These are phyloP conservation scores for Pimpla rufipes DNA, from an alignment of 2,888 invertebrate species.

Conservation along the genomic window DNA sequence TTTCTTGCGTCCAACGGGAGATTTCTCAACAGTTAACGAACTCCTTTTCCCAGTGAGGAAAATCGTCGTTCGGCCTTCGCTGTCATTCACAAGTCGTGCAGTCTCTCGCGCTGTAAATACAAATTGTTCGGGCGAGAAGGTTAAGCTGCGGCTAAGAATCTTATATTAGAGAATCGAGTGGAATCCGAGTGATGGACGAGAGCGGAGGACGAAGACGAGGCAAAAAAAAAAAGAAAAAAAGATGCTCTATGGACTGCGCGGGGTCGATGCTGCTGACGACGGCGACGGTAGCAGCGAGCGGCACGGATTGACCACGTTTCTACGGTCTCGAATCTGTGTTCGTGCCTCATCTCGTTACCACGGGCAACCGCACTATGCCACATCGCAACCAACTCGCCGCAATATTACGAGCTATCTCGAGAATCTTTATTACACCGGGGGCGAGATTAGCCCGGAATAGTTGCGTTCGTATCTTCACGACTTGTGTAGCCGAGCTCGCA, in stretches of 20 bases:
- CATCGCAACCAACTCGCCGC: constrained; percentile 29
- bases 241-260: constrained; percentile 4
- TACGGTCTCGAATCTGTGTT: constrained; percentile 45
- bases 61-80: no score
- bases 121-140: not conserved
- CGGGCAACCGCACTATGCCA: constrained; percentile 45
- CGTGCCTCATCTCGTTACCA: constrained; percentile 58
- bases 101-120: not conserved
- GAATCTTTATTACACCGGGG: constrained; percentile 62
- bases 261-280: constrained; percentile 28
- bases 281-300: not conserved
- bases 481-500: constrained; percentile 5
- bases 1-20: no score
- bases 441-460: constrained; percentile 60
- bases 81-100: no score
- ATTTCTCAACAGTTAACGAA: no score
- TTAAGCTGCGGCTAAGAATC: not conserved
- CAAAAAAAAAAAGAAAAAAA: constrained; percentile 12
- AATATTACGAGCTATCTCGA: constrained; percentile 58
- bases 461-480: constrained; percentile 49
- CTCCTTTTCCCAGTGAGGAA: no score
- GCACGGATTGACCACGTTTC: constrained; percentile 61
- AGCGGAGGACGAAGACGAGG: not conserved
- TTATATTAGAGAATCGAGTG: not conserved
- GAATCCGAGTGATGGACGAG: constrained; percentile 8